Evolutionary conservation across 2,888 invertebrate genomes (phyloP), one percentile per base, ranked within the genome.

Genomic region (Tuberolachnus salignus): DNA sequence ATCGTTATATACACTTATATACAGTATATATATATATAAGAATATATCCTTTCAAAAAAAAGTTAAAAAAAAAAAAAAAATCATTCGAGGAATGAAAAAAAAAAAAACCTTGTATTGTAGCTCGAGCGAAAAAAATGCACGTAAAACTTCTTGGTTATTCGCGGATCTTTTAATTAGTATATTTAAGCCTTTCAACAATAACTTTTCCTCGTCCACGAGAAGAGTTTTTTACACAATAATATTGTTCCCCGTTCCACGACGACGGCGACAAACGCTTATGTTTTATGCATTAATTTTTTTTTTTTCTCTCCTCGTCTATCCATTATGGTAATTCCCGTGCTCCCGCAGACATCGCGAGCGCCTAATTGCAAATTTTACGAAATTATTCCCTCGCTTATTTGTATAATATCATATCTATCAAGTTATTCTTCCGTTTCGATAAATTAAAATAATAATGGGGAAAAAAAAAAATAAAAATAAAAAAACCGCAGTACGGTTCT

Each of bases 241-340:
- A 75, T 23, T 75, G 19, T 75, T 75, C 57, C 57, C 55, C 51
- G 11, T 34, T 6, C 34, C 6, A 34, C 34, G 3, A n/a, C 8
- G 49, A 67, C 57, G 19, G n/a, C n/a, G n/a, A n/a, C n/a, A n/a
- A n/a, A 66, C 34, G 66, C 78, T 78, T 42, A 78, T 78, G 78
- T 78, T 69, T 78, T 78, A 78, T 78, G 78, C 59, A 78, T 78
- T n/a, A n/a, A n/a, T n/a, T 78, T 78, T 73, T 73, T 51, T 63
- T 63, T 46, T 44, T 74, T 9, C n/a, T 64, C 57, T 57, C 78
- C 51, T 67, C 44, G 75, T 42, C 51, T 69, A 78, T 78, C 78
- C 69, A 69, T 69, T 78, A 78, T 78, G 78, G 0, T 78, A 78
- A 78, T 78, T 78, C 51, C 21, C 59, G 34, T 49, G 59, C 23